phyloP scores from a whole-genome alignment of 2,888 invertebrate species.

The Dryococelus australis region DNA sequence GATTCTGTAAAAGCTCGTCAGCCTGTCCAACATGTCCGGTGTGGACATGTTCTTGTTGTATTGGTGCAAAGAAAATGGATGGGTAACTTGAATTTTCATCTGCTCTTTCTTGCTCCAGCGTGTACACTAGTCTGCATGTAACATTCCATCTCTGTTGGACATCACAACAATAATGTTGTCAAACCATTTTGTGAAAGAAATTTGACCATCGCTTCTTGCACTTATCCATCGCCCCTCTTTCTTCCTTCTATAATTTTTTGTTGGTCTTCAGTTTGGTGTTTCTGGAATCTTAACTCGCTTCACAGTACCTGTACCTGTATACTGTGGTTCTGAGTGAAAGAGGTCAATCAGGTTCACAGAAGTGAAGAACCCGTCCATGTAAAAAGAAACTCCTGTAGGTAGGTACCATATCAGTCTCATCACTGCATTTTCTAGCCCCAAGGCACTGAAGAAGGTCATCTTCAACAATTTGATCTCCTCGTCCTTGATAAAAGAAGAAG shows the following conservation, averaged over 20 bases:
- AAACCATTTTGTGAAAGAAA: neutral
- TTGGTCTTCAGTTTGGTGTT: neutral
- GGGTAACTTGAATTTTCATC: neutral
- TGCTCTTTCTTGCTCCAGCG: neutral
- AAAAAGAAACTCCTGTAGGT: neutral
- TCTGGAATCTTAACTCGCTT: neutral
- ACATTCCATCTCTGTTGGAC: neutral
- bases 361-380: too few species aligned
- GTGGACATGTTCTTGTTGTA: conserved; percentile 5
- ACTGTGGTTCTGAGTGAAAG: neutral
- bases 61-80: neutral
- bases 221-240: neutral
- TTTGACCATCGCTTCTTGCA: neutral
- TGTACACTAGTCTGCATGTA: neutral
- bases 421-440: neutral
- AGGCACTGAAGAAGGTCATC: neutral
- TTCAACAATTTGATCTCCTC: neutral
- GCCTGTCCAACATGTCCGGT: conserved; percentile 16
- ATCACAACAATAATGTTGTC: neutral
- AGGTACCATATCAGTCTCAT: neutral
- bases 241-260: neutral
- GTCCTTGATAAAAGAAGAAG: neutral
- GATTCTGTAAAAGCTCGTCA: neutral
- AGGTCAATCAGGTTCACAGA: neutral
- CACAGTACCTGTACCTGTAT: neutral